phyloP scores from a whole-genome alignment of 2,888 invertebrate genomes.

The Neuroscelio doddi region DNA sequence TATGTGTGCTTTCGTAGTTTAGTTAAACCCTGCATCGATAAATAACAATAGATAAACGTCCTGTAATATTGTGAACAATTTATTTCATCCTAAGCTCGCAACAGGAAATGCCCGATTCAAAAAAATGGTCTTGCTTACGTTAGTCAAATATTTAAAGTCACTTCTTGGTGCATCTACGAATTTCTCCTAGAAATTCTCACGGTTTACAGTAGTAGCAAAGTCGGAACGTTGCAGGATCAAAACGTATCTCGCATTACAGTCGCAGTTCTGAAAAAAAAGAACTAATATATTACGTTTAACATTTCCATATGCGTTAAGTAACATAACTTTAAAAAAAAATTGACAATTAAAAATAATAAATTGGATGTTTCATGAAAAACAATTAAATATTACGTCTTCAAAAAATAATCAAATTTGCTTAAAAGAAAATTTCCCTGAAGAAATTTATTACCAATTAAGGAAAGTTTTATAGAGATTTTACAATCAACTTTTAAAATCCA shows the following conservation, averaged over 20 bases:
- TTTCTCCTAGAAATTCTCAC: conserved; percentile 31
- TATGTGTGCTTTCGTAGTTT: too few relatives aligned
- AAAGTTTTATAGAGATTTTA: not conserved
- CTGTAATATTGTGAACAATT: too few relatives aligned
- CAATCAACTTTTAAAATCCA: not conserved
- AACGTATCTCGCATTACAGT: conserved; percentile 27
- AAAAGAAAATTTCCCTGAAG: not conserved
- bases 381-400: too few relatives aligned
- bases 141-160: conserved; percentile 40
- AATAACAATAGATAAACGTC: too few relatives aligned
- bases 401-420: too few relatives aligned
- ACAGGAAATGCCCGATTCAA: conserved; percentile 20
- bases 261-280: conserved; percentile 14
- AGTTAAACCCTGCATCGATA: too few relatives aligned
- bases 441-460: not conserved
- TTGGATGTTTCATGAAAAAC: too few relatives aligned
- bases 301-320: not conserved
- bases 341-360: not conserved
- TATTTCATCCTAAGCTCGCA: too few relatives aligned
- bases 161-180: conserved; percentile 25
- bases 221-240: conserved; percentile 24
- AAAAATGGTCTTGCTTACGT: conserved; percentile 17
- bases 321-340: too few relatives aligned
- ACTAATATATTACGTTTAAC: conserved; percentile 8
- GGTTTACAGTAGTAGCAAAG: conserved; percentile 4